Conservation (phyloP, 2,113 vertebrate genomes). For the Leucoraja erinaceus region DNA sequence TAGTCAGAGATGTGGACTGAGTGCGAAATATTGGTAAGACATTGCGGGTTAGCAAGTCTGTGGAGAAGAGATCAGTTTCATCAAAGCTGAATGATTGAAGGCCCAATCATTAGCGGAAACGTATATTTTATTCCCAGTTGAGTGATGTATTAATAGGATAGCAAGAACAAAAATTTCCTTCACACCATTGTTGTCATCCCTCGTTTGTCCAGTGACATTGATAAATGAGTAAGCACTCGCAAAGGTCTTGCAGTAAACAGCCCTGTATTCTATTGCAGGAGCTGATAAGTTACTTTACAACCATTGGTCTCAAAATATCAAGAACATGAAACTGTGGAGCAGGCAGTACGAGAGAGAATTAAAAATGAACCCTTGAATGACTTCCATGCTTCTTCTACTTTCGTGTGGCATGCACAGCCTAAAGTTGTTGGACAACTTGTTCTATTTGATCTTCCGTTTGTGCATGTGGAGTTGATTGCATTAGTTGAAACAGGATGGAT, state of each 20-base stretch:
- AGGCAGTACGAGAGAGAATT: neutral
- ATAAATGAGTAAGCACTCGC: neutral
- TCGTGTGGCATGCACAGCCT: no score
- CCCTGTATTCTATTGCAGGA: neutral
- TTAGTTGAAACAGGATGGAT: no score
- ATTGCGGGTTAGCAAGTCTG: neutral
- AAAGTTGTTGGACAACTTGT: no score
- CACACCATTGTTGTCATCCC: neutral
- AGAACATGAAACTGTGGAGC: neutral
- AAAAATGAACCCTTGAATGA: no score
- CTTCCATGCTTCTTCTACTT: no score
- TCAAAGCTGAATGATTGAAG: neutral
- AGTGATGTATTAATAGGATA: neutral
- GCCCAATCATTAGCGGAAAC: neutral
- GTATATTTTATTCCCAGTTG: neutral
- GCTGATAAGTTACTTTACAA: neutral
- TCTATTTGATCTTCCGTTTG: no score
- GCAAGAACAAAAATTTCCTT: neutral
- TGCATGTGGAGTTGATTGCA: no score
- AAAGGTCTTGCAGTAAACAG: neutral
- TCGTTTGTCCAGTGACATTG: neutral
- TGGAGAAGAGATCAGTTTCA: neutral
- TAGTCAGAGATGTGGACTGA: neutral
- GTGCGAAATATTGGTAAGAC: neutral
- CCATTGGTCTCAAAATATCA: neutral